Conservation (phyloP, 2,797 vertebrate genomes). For the Falco rusticolus region DNA sequence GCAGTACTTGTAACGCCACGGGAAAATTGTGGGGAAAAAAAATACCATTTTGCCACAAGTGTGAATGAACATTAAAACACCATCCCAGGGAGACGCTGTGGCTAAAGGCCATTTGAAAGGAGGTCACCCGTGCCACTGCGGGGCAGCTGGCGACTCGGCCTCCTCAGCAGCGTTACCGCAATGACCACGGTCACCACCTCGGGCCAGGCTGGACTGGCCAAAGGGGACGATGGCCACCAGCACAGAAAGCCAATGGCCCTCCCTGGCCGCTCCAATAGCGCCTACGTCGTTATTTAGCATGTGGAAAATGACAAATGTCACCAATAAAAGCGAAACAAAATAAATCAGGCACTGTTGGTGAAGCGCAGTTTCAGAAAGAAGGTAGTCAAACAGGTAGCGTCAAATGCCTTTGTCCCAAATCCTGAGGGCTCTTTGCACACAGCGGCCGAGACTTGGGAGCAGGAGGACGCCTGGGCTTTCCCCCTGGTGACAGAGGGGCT, state of each 20-base stretch:
- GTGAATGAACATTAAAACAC: background rate
- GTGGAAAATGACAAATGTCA: background rate
- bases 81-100: background rate
- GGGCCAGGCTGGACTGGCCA: too few relatives aligned
- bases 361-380: background rate
- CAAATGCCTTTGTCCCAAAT: fast-evolving
- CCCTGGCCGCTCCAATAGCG: fast-evolving
- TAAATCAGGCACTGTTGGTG: background rate
- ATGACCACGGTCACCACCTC: too few relatives aligned
- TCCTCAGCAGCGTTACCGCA: background rate
- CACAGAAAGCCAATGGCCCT: background rate
- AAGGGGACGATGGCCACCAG: background rate
- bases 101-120: background rate
- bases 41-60: background rate
- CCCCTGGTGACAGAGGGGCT: background rate
- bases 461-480: background rate
- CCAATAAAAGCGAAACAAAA: background rate
- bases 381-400: background rate
- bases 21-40: background rate
- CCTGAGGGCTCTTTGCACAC: background rate
- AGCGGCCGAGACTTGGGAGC: background rate
- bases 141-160: background rate
- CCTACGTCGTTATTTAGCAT: fast-evolving
- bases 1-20: fast-evolving
- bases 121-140: background rate